These are phyloP conservation scores for Falco columbarius DNA, from an alignment of 2,797 vertebrate genomes.

Conservation along the genomic window DNA sequence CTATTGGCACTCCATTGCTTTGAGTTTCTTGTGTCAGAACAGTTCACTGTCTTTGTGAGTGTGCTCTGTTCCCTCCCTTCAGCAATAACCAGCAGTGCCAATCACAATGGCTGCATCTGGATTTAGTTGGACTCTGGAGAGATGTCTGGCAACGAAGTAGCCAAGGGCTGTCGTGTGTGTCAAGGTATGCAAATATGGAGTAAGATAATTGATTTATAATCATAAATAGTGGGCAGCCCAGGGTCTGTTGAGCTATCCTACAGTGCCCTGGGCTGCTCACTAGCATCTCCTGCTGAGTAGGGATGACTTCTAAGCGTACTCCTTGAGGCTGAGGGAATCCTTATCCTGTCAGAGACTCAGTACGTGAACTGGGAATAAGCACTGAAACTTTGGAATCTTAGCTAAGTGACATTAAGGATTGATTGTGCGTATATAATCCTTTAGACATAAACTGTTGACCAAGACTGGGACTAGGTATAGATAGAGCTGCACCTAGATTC, in stretches of 20 bases:
- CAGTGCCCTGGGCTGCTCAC: not conserved
- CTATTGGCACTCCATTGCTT: not conserved
- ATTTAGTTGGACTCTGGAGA: not conserved
- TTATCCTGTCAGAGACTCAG: not conserved
- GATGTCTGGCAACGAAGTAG: not conserved
- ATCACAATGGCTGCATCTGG: not conserved
- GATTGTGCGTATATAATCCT: rapidly evolving
- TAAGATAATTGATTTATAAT: too few relatives aligned
- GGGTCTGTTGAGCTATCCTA: not conserved
- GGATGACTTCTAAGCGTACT: not conserved
- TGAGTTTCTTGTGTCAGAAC: not conserved
- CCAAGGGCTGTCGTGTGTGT: not conserved
- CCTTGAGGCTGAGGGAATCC: not conserved
- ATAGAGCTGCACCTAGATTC: rapidly evolving
- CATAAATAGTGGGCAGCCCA: not conserved
- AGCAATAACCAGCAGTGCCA: not conserved
- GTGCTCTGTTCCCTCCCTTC: not conserved
- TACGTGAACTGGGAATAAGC: not conserved
- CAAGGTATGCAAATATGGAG: rapidly evolving
- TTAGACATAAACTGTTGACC: not conserved
- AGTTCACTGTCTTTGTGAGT: not conserved
- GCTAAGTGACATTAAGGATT: not conserved
- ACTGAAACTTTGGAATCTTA: not conserved
- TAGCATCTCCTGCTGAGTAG: not conserved
- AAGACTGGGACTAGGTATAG: not conserved